Evolutionary conservation across 2,888 invertebrate genomes (phyloP), one percentile per base, ranked within the genome.

Genomic region (Acanthosepion lycidas): DNA sequence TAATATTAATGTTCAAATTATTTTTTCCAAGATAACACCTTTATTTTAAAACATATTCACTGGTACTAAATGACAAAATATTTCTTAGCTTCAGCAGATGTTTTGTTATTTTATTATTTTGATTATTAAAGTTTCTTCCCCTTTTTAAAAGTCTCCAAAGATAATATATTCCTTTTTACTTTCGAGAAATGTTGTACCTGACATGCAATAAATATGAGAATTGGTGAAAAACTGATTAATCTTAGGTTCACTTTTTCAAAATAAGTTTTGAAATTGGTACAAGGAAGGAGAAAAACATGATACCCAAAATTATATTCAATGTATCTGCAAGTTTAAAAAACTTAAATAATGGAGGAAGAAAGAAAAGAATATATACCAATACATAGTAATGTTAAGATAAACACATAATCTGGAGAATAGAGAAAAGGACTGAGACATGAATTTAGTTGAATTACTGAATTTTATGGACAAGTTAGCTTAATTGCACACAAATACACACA

Each of bases 201-300:
- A n/a, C 78, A 78, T 28, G 78, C 78, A 78, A 78, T 78, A 78
- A 78, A 78, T 78, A 78, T 78, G 78, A 78, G 78, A 78, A 78
- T n/a, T n/a, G 78, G 78, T n/a, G n/a, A 78, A 78, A 78, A 78
- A n/a, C 78, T n/a, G n/a, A 1, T 78, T 78, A n/a, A 78, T 78
- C 9, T 78, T n/a, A n/a, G 78, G 28, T n/a, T n/a, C n/a, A 12
- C n/a, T 78, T 78, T 78, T 78, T 78, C n/a, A n/a, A 78, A 78
- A 78, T 78, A 78, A 78, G 78, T 78, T 12, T 78, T 78, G n/a
- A n/a, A 78, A 78, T n/a, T 28, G n/a, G 12, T 28, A 28, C 78
- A 0, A 78, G 8, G 18, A 78, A 78, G 12, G n/a, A 9, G 28
- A n/a, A 78, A 78, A 78, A 78, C 28, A 78, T n/a, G 9, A 15